Conservation (phyloP, 2,113 vertebrate genomes). For the Cettia cetti region DNA sequence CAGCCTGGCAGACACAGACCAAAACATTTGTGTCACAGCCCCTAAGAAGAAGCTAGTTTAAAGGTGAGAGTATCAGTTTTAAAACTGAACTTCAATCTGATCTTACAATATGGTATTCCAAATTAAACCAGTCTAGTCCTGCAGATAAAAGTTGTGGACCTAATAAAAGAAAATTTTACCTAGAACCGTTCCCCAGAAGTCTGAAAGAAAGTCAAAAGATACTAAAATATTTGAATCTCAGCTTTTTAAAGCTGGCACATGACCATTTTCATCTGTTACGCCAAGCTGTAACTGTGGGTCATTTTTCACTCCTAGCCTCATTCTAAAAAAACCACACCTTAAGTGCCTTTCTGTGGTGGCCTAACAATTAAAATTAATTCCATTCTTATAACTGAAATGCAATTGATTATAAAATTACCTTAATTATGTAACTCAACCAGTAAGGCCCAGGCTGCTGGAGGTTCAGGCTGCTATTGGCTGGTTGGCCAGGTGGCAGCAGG, state of each 20-base stretch:
- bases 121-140: not conserved
- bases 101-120: not conserved
- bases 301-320: not conserved
- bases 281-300: not conserved
- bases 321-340: not conserved
- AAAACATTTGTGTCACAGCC: not conserved
- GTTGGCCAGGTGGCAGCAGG: not conserved
- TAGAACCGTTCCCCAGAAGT: not conserved
- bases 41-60: not conserved
- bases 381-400: not conserved
- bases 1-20: not conserved
- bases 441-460: not conserved
- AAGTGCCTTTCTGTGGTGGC: no score
- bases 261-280: not conserved
- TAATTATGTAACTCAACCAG: not conserved
- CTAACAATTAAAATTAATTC: not conserved
- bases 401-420: not conserved
- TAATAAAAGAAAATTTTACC: not conserved
- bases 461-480: not conserved
- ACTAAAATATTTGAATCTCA: not conserved
- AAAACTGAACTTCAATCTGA: not conserved
- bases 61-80: not conserved
- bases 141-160: not conserved
- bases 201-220: not conserved
- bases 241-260: not conserved